Evolutionary conservation across 64 coral and sea anemone genomes (phyloP).

Genomic region (Pocillopora verrucosa): DNA sequence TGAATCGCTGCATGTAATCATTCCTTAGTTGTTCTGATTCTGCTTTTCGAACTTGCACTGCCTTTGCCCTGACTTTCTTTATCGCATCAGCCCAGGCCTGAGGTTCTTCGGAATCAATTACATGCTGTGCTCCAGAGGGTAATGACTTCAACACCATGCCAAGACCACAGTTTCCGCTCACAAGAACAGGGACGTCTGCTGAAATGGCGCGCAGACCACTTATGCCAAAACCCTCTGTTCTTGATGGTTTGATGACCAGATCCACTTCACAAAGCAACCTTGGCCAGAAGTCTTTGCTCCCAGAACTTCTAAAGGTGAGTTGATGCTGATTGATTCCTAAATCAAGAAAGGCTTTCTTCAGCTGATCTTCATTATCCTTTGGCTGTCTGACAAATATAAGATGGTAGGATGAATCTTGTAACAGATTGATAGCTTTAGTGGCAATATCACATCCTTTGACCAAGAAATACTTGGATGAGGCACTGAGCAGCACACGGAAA

Average conservation of each 20-base stretch:
- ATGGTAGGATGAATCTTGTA: neutral
- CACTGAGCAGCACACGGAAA: constrained; percentile 28
- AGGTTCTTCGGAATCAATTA: constrained; percentile 26
- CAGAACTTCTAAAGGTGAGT: constrained; percentile 3
- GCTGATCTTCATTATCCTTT: neutral
- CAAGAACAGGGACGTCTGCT: constrained; percentile 7
- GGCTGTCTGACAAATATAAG: neutral
- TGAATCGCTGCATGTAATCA: neutral
- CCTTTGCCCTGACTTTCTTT: constrained; percentile 1
- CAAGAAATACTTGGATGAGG: constrained; percentile 31
- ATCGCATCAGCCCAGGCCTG: constrained; percentile 14
- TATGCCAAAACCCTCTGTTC: constrained; percentile 32
- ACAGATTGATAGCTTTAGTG: constrained; percentile 7
- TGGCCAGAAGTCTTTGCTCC: neutral
- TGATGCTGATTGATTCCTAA: constrained; percentile 8
- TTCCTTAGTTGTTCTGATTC: neutral
- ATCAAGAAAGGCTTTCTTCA: neutral
- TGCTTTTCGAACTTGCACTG: neutral
- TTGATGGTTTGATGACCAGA: constrained; percentile 26
- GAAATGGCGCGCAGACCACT: constrained; percentile 36
- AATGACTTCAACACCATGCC: constrained; percentile 11
- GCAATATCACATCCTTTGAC: constrained; percentile 42
- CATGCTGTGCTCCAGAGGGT: neutral
- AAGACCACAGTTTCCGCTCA: constrained; percentile 34
- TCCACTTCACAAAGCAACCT: constrained; percentile 32